Evolutionary conservation across 2,888 invertebrate genomes (phyloP).

Genomic region (Augochlorella aurata): DNA sequence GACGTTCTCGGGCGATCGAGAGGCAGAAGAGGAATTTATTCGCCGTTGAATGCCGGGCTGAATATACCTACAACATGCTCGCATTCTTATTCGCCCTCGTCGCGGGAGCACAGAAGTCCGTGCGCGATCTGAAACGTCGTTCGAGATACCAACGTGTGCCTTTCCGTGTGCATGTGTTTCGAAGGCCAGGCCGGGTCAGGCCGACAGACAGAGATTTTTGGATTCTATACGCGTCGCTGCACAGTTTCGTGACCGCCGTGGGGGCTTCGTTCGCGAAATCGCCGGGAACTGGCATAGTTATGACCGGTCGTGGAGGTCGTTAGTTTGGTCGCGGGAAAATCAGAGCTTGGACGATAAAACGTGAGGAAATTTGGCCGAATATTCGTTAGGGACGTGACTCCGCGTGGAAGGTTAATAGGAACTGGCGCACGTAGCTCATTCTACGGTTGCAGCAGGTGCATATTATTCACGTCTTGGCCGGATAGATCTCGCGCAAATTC

Average conservation of each 20-base stretch:
- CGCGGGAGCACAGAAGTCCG: neutral
- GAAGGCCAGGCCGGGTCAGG: conserved; percentile 4
- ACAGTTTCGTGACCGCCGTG: conserved; percentile 34
- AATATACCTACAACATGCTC: neutral
- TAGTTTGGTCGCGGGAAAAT: conserved; percentile 59
- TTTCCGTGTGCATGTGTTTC: conserved; percentile 16
- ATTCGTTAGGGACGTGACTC: conserved; percentile 67
- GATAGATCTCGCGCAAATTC: conserved; percentile 80
- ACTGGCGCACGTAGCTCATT: conserved; percentile 67
- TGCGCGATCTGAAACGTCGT: neutral
- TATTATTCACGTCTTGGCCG: conserved; percentile 79
- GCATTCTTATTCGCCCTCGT: neutral
- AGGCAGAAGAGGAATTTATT: conserved; percentile 1
- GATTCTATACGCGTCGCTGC: conserved; percentile 42
- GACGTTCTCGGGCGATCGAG: conserved; percentile 1
- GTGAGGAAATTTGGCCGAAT: conserved; percentile 69
- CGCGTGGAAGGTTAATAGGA: conserved; percentile 53
- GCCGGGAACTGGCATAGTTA: conserved; percentile 43
- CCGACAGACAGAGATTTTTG: conserved; percentile 34
- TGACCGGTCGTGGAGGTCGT: conserved; percentile 48
- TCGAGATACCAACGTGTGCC: neutral
- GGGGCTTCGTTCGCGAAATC: conserved; percentile 48
- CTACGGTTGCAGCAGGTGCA: conserved; percentile 76
- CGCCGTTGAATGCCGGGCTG: neutral
- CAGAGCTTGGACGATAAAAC: conserved; percentile 66